A percentile compares a stretch with the other conserved stretches of the same genome.
These are phyloP conservation scores for Monochamus saltuarius DNA, from an alignment of 1,140 invertebrate species.

Conservation along the genomic window DNA sequence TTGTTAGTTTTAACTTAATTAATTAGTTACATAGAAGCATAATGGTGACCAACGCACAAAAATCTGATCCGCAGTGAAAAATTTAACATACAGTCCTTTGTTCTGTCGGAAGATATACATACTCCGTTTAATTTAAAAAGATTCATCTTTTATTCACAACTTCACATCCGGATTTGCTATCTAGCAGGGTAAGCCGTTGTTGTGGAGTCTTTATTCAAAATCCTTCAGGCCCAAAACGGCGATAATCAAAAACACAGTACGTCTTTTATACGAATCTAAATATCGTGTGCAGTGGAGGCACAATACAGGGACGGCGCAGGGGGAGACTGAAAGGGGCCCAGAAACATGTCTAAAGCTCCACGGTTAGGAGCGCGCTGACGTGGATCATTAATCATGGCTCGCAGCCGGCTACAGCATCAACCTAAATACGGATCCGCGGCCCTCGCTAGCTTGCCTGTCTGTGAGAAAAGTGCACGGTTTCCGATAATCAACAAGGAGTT, in stretches of 20 bases:
- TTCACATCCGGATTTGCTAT: too few species aligned
- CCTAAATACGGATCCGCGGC: constrained; percentile 45
- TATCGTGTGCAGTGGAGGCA: constrained; percentile 48
- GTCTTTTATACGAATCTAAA: constrained; percentile 51
- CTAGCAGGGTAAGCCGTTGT: background rate
- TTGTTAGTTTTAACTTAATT: too few species aligned
- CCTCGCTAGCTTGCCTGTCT: constrained; percentile 18
- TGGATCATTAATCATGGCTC: constrained; percentile 50
- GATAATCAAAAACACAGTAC: constrained; percentile 51
- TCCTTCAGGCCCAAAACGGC: constrained; percentile 48
- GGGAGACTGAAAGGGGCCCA: constrained; percentile 41
- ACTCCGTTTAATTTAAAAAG: too few species aligned
- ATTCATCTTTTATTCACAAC: too few species aligned
- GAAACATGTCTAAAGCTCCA: constrained; percentile 52
- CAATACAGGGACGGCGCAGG: constrained; percentile 41
- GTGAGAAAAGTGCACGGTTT: constrained; percentile 44
- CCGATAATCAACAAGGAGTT: constrained; percentile 45
- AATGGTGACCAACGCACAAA: too few species aligned
- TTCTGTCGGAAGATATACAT: too few species aligned
- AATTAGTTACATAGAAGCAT: too few species aligned
- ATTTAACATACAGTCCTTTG: too few species aligned
- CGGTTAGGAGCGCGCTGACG: constrained; percentile 49
- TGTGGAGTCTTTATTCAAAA: constrained; percentile 40
- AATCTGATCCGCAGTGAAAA: too few species aligned
- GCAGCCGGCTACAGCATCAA: constrained; percentile 49